Evolutionary conservation across 2,797 vertebrate species (phyloP), one percentile per base, ranked within the genome.

Genomic region (Varecia variegata): DNA sequence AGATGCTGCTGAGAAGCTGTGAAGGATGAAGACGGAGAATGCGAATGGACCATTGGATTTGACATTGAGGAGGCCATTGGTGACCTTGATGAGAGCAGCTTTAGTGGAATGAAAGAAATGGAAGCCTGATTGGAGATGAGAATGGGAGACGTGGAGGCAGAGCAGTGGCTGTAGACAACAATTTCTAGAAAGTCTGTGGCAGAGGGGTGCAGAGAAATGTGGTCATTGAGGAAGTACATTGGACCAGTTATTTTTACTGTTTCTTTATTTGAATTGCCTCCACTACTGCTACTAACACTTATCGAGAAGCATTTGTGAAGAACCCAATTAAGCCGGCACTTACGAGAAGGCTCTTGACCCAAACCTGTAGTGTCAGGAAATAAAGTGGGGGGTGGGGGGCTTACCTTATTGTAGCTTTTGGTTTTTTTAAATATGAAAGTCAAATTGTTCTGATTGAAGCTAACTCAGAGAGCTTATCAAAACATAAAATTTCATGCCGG

Each of bases 121-220:
- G 52, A 40, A 65, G 38, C 43, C 74, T 52, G 45, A 68, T 7
- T 56, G 20, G 40, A 38, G 52, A 25, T 38, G 76, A 90, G 95
- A 90, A 68, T 50, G 82, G 87, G 93, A 2, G 5, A 13, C 12
- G 35, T 79, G 32, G 96, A 56, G 17, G 35, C 50, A 17, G 65
- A 97, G 68, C 92, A 43, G 1, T 70, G 62, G 94, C 95, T 86
- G 38, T 35, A 94, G 90, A 89, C 58, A 45, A 47, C 52, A 40
- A 73, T 58, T 40, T 35, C 65, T 11, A 47, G 52, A 32, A 62
- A 3, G 15, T 25, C 52, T 35, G 20, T 0, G 32, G 71, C 43
- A 38, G 47, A n/a, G n/a, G 38, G 54, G 30, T 20, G 7, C n/a
- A 14, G 47, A 73, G 52, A 56, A 43, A 0, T 5, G 30, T 9